Conservation (phyloP, 2,888 invertebrate genomes). For the Craniophora ligustri region DNA sequence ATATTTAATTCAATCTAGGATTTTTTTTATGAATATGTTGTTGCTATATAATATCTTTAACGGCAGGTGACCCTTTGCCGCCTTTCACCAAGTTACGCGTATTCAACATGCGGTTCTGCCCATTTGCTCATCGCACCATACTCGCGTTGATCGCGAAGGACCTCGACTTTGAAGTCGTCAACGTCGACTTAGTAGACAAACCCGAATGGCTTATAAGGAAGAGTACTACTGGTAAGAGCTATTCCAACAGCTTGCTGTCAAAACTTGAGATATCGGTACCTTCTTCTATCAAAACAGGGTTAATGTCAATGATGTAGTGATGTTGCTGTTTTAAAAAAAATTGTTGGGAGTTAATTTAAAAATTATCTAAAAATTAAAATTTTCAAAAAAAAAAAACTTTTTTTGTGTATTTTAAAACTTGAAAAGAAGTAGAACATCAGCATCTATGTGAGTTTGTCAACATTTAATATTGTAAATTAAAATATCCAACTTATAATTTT, state of each 20-base stretch:
- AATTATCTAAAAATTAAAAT: too few species aligned
- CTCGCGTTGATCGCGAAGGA: conserved; percentile 93
- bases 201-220: conserved; percentile 94
- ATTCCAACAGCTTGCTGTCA: background rate
- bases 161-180: conserved; percentile 92
- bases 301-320: too few species aligned
- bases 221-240: conserved; percentile 85
- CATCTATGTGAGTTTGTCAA: too few species aligned
- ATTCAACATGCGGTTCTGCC: conserved; percentile 95
- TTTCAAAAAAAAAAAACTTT: background rate
- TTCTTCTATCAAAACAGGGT: too few species aligned
- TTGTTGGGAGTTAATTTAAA: too few species aligned
- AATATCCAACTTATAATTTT: too few species aligned
- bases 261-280: background rate
- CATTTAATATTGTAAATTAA: too few species aligned
- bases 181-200: conserved; percentile 91
- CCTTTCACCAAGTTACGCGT: conserved; percentile 90
- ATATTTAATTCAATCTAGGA: too few species aligned
- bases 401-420: too few species aligned
- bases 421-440: too few species aligned
- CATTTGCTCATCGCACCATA: conserved; percentile 93
- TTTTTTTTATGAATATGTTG: too few species aligned
- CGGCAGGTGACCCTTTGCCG: conserved; percentile 91
- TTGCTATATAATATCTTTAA: background rate
- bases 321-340: too few species aligned